phyloP scores from a whole-genome alignment of 2,797 vertebrate species.

The Coregonus ussuriensis region DNA sequence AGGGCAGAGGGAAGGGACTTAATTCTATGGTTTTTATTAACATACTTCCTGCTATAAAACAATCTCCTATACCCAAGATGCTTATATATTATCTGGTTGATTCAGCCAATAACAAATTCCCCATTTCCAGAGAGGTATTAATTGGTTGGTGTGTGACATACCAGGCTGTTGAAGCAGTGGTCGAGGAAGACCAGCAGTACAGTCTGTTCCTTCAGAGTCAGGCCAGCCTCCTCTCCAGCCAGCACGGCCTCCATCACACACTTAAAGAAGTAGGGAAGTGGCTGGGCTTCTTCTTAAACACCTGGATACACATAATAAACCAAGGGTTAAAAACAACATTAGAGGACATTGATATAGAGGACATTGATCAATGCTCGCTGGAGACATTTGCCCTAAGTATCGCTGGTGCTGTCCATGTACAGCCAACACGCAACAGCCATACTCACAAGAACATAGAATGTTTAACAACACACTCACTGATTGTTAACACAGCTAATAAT shows the following conservation, averaged over 20 bases:
- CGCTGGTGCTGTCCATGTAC: not conserved
- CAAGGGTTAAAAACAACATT: not conserved
- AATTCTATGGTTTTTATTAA: not conserved
- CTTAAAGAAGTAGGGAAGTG: slow-evolving; percentile 95
- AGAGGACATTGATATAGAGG: not conserved
- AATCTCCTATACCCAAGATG: no score
- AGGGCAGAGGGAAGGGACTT: not conserved
- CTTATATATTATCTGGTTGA: not conserved
- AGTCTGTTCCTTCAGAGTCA: slow-evolving; percentile 91
- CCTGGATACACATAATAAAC: slow-evolving; percentile 68
- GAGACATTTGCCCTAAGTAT: not conserved
- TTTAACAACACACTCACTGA: not conserved
- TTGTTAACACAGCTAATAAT: no score
- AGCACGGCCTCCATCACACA: slow-evolving; percentile 87
- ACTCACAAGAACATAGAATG: not conserved
- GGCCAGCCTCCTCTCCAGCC: slow-evolving; percentile 76
- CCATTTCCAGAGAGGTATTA: not conserved
- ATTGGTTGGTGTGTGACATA: slow-evolving; percentile 55
- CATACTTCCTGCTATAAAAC: not conserved
- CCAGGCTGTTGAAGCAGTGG: slow-evolving; percentile 99
- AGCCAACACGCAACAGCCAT: not conserved
- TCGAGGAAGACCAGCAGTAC: slow-evolving; percentile 94
- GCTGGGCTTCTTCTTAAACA: slow-evolving; percentile 89
- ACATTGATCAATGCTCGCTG: not conserved
- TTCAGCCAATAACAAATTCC: not conserved